Evolutionary conservation across 2,113 vertebrate genomes (phyloP), one percentile per base, ranked within the genome.

Genomic region (Macaca nemestrina): DNA sequence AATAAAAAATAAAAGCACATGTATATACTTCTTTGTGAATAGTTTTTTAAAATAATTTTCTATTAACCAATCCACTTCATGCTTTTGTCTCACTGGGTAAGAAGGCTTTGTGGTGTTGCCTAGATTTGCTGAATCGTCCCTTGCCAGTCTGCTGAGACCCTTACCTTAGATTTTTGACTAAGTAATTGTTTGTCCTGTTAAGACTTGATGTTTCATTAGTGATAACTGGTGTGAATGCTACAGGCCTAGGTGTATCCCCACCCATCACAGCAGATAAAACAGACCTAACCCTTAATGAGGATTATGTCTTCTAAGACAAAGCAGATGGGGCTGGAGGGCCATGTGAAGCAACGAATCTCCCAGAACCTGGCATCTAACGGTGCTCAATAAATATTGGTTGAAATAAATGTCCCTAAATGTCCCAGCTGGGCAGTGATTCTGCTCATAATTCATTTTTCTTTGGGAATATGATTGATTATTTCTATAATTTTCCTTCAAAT

Each of bases 391-490:
- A 70, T 80, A 25, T 8, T 55, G 43, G 16, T 55, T 79, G 64
- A 95, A 79, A 92, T 86, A 84, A 95, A 93, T 88, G 12, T 64
- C 59, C 50, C n/a, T 68, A 40, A 92, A 70, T 38, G 14, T 75
- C 30, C 25, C 59, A 72, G 23, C 38, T 52, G 25, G 40, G 17
- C 8, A 81, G 40, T 57, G 16, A 79, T n/a, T 72, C 61, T 17
- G 76, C 30, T 87, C 32, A 27, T 11, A 61, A 73, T 40, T 79
- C 18, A 75, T 78, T 95, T 85, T 76, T 61, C n/a, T 93, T 88
- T 76, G 30, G 35, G 64, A 70, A 40, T 93, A 13, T 23, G 18
- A 38, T 40, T 88, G 32, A 35, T 43, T 88, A 27, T 27, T 92
- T 55, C 35, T 72, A 3, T 85, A 81, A 30, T 76, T 87, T 82